Evolutionary conservation across 2,113 vertebrate genomes (phyloP).

Genomic region (Boleophthalmus pectinirostris): DNA sequence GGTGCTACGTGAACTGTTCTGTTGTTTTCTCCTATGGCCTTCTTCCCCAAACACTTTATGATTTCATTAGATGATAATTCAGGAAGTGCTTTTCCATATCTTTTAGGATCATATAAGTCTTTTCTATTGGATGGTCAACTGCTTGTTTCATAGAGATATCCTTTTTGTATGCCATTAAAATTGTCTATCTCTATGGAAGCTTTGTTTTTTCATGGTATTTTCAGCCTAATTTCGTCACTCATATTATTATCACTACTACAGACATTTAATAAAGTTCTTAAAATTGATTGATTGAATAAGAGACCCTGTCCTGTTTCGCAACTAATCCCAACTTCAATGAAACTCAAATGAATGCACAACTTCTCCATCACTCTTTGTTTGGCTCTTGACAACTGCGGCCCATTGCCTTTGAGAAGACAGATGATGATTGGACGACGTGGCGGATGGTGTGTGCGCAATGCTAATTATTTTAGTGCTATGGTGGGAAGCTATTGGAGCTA

Average conservation of each 20-base stretch:
- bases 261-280: neutral
- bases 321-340: neutral
- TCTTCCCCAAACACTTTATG: too few species aligned
- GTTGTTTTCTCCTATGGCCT: too few species aligned
- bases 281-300: neutral
- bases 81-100: too few species aligned
- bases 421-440: slow-evolving; percentile 32
- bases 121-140: too few species aligned
- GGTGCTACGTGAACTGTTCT: neutral
- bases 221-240: too few species aligned
- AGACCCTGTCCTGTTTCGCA: neutral
- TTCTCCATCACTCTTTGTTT: slow-evolving; percentile 24
- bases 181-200: too few species aligned
- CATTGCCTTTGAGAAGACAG: slow-evolving; percentile 18
- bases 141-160: too few species aligned
- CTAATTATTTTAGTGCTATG: slow-evolving; percentile 44
- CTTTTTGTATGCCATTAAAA: too few species aligned
- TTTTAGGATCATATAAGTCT: too few species aligned
- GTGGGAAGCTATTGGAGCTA: slow-evolving; percentile 24
- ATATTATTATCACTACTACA: too few species aligned
- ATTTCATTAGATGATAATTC: too few species aligned
- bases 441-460: slow-evolving; percentile 26
- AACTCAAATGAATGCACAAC: neutral
- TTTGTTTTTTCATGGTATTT: too few species aligned
- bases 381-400: slow-evolving; percentile 8